These are phyloP conservation scores for Steinernema hermaphroditum DNA, from an alignment of 2,888 invertebrate species.

Conservation along the genomic window DNA sequence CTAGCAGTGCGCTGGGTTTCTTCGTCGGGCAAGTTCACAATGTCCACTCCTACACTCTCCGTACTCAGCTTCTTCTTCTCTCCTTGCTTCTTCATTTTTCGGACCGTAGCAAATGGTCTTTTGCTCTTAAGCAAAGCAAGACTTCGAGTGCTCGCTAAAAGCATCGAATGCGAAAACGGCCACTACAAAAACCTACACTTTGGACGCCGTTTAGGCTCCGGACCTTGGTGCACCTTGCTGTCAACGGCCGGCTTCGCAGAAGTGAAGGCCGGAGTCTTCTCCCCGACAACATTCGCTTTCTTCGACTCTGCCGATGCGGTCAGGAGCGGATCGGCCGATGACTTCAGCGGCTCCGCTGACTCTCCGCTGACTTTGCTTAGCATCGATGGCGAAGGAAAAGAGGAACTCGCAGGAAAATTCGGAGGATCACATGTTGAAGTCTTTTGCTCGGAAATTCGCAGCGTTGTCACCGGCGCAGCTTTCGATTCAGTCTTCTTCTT, in stretches of 20 bases:
- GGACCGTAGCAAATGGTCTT: not conserved
- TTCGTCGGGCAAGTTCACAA: not conserved
- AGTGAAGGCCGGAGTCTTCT: not conserved
- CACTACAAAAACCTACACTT: not conserved
- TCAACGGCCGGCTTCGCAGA: not conserved
- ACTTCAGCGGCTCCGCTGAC: not conserved
- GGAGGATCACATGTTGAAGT: no score
- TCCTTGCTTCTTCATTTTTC: no score
- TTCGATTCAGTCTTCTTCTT: not conserved
- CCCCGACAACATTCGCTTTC: not conserved
- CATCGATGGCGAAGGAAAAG: no score
- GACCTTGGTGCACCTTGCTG: no score
- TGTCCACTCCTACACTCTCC: not conserved
- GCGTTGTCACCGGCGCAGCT: no score
- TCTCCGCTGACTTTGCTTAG: no score
- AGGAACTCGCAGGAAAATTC: no score
- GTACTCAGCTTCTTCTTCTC: no score
- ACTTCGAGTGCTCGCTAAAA: no score
- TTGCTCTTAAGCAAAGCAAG: no score
- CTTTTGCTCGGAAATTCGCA: no score
- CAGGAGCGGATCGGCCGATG: not conserved
- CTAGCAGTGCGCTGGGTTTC: not conserved
- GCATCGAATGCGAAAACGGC: not conserved
- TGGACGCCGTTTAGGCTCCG: no score
- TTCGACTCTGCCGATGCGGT: not conserved